Conservation (phyloP, 2,888 invertebrate species). For the Eudemis profundana region DNA sequence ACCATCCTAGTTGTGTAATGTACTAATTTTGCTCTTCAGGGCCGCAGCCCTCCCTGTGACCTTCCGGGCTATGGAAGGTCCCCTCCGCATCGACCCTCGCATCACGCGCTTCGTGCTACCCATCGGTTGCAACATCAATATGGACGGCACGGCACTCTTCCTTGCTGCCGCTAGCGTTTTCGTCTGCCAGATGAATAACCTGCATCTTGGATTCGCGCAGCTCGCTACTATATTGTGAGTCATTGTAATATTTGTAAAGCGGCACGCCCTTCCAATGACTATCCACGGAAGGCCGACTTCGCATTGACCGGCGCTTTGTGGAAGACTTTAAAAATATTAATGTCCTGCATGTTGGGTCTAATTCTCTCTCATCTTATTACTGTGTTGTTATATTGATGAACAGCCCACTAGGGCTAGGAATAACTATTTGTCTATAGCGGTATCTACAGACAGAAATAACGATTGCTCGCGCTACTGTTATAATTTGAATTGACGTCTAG, state of each 20-base stretch:
- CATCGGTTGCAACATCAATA: conserved; percentile 96
- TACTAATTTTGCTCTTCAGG: conserved; percentile 71
- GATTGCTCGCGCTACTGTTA: too few relatives aligned
- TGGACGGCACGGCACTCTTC: conserved; percentile 96
- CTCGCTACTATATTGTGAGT: conserved; percentile 94
- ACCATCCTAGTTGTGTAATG: neutral
- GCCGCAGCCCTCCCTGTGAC: conserved; percentile 96
- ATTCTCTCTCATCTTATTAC: too few relatives aligned
- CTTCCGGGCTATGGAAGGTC: conserved; percentile 94
- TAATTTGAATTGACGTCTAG: too few relatives aligned
- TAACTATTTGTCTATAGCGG: too few relatives aligned
- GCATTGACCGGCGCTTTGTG: too few relatives aligned
- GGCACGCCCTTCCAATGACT: neutral
- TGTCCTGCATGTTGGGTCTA: too few relatives aligned
- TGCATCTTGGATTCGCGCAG: conserved; percentile 92
- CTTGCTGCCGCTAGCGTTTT: conserved; percentile 95
- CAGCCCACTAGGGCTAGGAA: too few relatives aligned
- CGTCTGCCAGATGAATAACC: conserved; percentile 95
- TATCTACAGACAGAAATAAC: too few relatives aligned
- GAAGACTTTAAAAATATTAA: too few relatives aligned
- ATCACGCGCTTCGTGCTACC: conserved; percentile 95
- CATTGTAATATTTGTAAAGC: neutral
- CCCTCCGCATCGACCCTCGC: conserved; percentile 91
- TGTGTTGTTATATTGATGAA: too few relatives aligned
- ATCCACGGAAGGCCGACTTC: neutral